phyloP scores from a whole-genome alignment of 2,113 vertebrate genomes.

The Gymnorhina tibicen region DNA sequence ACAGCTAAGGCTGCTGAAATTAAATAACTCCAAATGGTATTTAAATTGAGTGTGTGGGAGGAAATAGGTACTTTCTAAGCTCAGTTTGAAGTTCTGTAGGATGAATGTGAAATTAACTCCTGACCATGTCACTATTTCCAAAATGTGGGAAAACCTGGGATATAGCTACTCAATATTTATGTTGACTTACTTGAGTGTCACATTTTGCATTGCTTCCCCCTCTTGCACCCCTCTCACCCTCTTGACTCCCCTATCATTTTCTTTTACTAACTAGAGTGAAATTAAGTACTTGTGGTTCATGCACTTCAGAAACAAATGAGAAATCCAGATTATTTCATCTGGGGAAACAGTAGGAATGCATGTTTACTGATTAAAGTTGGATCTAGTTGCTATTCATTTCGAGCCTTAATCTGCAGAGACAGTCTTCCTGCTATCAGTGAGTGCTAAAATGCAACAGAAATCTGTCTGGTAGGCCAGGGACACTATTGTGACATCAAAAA shows the following conservation, averaged over 20 bases:
- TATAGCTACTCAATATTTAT: neutral
- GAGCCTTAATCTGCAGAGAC: neutral
- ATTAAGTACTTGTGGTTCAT: neutral
- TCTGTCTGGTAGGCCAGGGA: neutral
- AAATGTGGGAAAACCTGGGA: neutral
- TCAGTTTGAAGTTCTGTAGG: neutral
- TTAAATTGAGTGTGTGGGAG: neutral
- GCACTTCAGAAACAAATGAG: neutral
- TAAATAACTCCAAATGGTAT: neutral
- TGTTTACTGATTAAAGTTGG: neutral
- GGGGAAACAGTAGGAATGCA: neutral
- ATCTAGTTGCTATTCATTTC: neutral
- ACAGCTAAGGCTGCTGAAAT: neutral
- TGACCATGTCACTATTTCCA: neutral
- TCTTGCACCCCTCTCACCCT: fast-evolving
- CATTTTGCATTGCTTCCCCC: neutral
- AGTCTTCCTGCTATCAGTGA: neutral
- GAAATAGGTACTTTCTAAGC: neutral
- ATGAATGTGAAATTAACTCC: neutral
- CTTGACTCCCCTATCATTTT: neutral
- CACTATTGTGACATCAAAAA: neutral
- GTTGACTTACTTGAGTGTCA: neutral
- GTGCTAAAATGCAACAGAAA: neutral
- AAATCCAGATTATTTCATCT: neutral
- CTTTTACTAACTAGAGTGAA: neutral